Evolutionary conservation across 2,888 invertebrate species (phyloP).

Genomic region (Ormyrus nitidulus): DNA sequence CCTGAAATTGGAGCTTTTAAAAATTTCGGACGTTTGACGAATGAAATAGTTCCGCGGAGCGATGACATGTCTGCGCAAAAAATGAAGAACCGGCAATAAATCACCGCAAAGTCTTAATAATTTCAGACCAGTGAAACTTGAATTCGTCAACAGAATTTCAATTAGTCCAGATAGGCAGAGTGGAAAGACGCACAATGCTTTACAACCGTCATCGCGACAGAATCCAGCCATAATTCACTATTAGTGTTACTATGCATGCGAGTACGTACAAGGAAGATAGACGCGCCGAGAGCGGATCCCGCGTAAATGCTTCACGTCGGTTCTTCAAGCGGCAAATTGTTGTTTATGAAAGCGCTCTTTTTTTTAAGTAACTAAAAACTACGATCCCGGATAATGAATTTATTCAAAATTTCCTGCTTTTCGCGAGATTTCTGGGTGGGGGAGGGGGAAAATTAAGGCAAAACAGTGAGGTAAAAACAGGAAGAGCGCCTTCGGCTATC

Average conservation of each 20-base stretch:
- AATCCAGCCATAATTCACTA: conserved; percentile 54
- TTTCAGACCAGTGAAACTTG: conserved; percentile 28
- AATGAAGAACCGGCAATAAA: conserved; percentile 2
- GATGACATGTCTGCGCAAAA: not conserved
- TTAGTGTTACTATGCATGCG: conserved; percentile 41
- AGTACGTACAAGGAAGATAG: conserved; percentile 32
- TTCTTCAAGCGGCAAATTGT: conserved; percentile 36
- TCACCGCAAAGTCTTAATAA: conserved; percentile 20
- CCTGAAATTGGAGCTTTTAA: conserved; percentile 12
- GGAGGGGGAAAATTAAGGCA: no score
- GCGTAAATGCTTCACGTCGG: conserved; percentile 24
- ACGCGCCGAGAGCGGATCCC: conserved; percentile 24
- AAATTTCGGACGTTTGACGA: not conserved
- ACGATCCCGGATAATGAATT: no score
- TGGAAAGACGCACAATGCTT: conserved; percentile 50
- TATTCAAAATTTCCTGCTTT: no score
- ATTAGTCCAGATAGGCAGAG: conserved; percentile 48
- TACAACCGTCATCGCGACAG: conserved; percentile 49
- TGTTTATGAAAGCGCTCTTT: conserved; percentile 28
- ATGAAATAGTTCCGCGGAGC: not conserved
- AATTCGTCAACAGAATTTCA: conserved; percentile 49
- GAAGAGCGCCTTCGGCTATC: not conserved
- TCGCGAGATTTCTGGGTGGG: no score
- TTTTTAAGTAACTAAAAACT: no score
- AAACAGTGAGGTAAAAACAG: no score